Evolutionary conservation across 2,888 invertebrate species (phyloP), one percentile per base, ranked within the genome.

Genomic region (Lingula anatina): DNA sequence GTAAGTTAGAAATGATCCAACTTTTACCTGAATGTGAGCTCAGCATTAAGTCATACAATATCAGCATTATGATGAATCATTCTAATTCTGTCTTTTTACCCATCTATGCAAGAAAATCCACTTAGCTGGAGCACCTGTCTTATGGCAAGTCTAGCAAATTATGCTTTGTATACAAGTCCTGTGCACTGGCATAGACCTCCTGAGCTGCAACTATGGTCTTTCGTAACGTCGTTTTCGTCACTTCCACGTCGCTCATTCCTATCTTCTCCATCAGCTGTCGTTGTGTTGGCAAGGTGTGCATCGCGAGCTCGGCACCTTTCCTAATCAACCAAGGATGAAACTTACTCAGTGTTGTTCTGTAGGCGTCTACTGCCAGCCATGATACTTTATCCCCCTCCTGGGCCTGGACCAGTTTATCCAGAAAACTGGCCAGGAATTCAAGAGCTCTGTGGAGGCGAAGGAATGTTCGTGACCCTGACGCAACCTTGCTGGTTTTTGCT

Each of bases 361-460:
- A 95, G 0, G 89, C 86, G 44, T 83, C 81, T 66, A 87, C 86
- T 66, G 91, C 90, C 18, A 85, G 83, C 15, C 25, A 37, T 9
- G 49, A 39, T 27, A 54, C 15, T n/a, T 50, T 53, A 21, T 36
- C 79, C 74, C 56, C 55, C 18, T 49, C 52, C 15, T 47, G 39
- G 9, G 46, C 37, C n/a, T n/a, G n/a, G 57, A 15, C 62, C 23
- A 92, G 73, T 56, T 84, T 82, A 56, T 83, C 83, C 55, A 95
- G 78, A 75, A 94, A 93, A 57, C 86, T 81, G 56, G 86, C 82
- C 54, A 94, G 88, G 78, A 95, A 95, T 76, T 90, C 91, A 68
- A 94, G 81, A 15, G 93, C 93, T 72, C 94, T 81, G 75, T 94
- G 93, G 46, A 94, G 81, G 60, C 93, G 82, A 26, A 94, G 79